Conservation (phyloP, 1,140 invertebrate genomes). For the Eurosta solidaginis region DNA sequence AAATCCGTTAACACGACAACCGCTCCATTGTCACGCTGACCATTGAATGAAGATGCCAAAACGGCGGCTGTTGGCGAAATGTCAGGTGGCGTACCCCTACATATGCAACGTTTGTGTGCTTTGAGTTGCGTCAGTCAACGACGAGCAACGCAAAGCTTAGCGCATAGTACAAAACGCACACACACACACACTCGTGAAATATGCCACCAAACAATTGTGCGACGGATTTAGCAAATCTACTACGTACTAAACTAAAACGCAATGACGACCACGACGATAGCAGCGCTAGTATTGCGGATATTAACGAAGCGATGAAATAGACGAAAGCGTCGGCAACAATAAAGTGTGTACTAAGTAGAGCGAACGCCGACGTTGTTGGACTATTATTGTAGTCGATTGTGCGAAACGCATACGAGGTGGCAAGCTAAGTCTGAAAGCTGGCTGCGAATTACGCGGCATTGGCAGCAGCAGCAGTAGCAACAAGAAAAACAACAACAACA, state of each 20-base stretch:
- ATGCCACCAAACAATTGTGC: neutral
- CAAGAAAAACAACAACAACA: too few species aligned
- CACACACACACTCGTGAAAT: neutral
- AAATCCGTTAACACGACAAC: conserved; percentile 38
- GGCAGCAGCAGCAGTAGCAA: neutral
- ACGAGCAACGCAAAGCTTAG: neutral
- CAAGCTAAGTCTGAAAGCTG: neutral
- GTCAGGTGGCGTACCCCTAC: conserved; percentile 39
- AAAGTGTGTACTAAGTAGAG: neutral
- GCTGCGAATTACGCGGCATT: neutral
- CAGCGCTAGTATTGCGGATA: neutral
- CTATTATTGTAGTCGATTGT: neutral
- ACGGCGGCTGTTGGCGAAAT: conserved; percentile 50
- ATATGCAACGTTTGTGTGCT: conserved; percentile 6
- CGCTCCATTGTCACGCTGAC: conserved; percentile 57
- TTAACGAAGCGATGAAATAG: neutral
- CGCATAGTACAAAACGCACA: neutral
- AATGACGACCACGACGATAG: neutral
- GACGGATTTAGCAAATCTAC: conserved; percentile 44
- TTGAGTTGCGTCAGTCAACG: neutral
- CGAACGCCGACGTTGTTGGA: neutral
- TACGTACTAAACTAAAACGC: conserved; percentile 39
- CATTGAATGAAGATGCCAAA: conserved; percentile 50
- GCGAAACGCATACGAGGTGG: conserved; percentile 21
- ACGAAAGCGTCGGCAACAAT: conserved; percentile 1